Evolutionary conservation across 2,888 invertebrate genomes (phyloP).

Genomic region (Glaucopsyche alexis): DNA sequence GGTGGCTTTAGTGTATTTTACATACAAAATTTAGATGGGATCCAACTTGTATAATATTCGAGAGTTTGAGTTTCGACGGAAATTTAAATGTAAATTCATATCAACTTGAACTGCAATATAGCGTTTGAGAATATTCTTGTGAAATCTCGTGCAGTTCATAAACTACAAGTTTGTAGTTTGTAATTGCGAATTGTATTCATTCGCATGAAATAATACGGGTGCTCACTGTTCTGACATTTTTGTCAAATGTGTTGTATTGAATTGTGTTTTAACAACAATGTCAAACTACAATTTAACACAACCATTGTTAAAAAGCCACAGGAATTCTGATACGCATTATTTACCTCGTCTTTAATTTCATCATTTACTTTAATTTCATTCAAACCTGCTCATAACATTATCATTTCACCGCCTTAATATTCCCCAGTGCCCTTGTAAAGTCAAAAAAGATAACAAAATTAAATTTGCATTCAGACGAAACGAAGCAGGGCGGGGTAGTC

Average conservation of each 20-base stretch:
- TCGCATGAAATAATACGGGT: background rate
- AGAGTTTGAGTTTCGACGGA: conserved; percentile 31
- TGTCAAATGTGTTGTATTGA: no score
- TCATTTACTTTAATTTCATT: conserved; percentile 16
- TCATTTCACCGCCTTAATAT: conserved; percentile 34
- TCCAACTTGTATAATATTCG: conserved; percentile 37
- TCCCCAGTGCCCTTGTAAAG: conserved; percentile 73
- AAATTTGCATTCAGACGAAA: conserved; percentile 72
- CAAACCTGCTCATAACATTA: conserved; percentile 14
- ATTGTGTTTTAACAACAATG: no score
- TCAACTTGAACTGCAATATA: conserved; percentile 21
- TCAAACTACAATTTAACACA: background rate
- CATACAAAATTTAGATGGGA: conserved; percentile 36
- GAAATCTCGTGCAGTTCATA: conserved; percentile 19
- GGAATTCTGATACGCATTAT: background rate
- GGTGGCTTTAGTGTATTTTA: conserved; percentile 45
- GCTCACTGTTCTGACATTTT: background rate
- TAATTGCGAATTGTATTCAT: background rate
- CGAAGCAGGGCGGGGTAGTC: conserved; percentile 33
- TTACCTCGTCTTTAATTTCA: no score
- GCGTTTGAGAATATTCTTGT: conserved; percentile 17
- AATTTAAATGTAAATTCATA: conserved; percentile 27
- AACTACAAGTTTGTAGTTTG: conserved; percentile 9
- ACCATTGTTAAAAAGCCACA: background rate
- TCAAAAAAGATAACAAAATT: conserved; percentile 70